Conservation (phyloP, 1,140 invertebrate genomes). For the Drosophila sulfurigaster region DNA sequence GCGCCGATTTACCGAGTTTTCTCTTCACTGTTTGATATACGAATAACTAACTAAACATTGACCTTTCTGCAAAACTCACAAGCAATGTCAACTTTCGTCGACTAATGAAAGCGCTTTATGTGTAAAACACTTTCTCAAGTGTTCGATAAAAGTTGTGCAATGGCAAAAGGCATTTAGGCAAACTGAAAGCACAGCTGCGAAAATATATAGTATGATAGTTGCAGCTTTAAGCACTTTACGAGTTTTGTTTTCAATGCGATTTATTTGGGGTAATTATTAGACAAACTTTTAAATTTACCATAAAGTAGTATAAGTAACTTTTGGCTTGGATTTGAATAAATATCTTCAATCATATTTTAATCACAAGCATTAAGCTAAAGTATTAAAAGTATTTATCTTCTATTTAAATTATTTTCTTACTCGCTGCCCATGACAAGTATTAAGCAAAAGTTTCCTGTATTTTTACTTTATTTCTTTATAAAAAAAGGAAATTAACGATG, state of each 20-base stretch:
- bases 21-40: neutral
- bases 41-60: conserved; percentile 16
- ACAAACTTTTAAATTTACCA: too few relatives aligned
- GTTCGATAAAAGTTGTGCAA: neutral
- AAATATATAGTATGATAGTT: neutral
- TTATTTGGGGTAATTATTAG: too few relatives aligned
- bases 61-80: neutral
- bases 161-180: neutral
- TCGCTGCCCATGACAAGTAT: neutral
- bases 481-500: too few relatives aligned
- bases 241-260: neutral
- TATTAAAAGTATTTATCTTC: too few relatives aligned
- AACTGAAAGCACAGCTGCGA: neutral
- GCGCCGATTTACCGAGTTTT: conserved; percentile 15
- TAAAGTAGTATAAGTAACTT: too few relatives aligned
- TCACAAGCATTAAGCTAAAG: too few relatives aligned
- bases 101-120: conserved; percentile 11
- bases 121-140: neutral
- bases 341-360: too few relatives aligned
- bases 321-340: too few relatives aligned
- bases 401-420: neutral
- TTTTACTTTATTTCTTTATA: too few relatives aligned
- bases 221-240: neutral
- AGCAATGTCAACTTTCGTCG: conserved; percentile 16
- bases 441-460: too few relatives aligned